phyloP scores from a whole-genome alignment of 2,113 vertebrate species.

The Rhinichthys klamathensis region DNA sequence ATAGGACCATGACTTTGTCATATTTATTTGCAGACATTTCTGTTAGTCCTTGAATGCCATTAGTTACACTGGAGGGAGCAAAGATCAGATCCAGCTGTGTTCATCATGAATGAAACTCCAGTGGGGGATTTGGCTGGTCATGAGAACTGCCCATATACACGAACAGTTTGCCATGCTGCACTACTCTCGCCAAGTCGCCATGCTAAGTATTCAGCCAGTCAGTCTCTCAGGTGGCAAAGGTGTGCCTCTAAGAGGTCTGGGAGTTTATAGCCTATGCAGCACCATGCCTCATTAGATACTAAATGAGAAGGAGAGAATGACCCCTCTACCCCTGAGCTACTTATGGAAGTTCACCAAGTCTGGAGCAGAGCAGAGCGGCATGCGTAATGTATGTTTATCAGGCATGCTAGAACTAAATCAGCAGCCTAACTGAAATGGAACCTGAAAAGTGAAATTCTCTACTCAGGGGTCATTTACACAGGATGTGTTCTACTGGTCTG shows the following conservation, averaged over 20 bases:
- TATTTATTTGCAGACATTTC: neutral
- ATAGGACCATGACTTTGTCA: neutral
- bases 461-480: neutral
- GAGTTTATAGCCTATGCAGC: slow-evolving; percentile 58
- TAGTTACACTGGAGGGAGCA: neutral
- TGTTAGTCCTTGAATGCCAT: neutral
- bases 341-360: slow-evolving; percentile 48
- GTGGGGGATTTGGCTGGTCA: no score
- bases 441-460: neutral
- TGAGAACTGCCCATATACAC: slow-evolving; percentile 33
- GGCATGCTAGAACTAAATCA: neutral
- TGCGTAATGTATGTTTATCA: slow-evolving; percentile 9
- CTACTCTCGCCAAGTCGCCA: neutral
- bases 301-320: slow-evolving; percentile 56
- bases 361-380: neutral
- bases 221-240: slow-evolving; percentile 45
- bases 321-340: slow-evolving; percentile 24
- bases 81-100: slow-evolving; percentile 7
- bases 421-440: neutral
- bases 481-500: neutral
- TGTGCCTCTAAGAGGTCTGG: slow-evolving; percentile 52
- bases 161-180: slow-evolving; percentile 5
- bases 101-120: neutral
- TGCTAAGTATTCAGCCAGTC: slow-evolving; percentile 41
- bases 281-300: slow-evolving; percentile 58